Evolutionary conservation across 2,888 invertebrate species (phyloP).

Genomic region (Tiliacea citrago): DNA sequence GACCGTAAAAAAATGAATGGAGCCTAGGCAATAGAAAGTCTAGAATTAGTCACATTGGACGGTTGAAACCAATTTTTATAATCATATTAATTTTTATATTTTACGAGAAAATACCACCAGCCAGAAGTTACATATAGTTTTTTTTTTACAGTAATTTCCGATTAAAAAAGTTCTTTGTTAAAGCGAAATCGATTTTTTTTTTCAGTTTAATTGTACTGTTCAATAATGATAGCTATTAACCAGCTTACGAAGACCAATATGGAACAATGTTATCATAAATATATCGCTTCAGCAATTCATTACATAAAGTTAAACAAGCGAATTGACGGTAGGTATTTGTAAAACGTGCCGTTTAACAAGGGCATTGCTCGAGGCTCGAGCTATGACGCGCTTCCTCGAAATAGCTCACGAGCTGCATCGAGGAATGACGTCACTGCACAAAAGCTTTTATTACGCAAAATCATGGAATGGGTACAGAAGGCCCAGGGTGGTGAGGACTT

Average conservation of each 20-base stretch:
- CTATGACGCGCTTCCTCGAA: constrained; percentile 63
- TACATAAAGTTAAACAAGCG: constrained; percentile 57
- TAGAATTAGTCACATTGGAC: constrained; percentile 19
- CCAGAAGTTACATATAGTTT: not conserved
- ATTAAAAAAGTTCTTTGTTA: constrained; percentile 1
- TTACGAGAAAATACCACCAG: not conserved
- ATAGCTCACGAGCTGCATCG: constrained; percentile 64
- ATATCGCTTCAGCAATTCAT: constrained; percentile 56
- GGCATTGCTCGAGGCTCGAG: constrained; percentile 58
- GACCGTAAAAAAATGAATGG: not conserved
- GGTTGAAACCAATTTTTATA: constrained; percentile 16
- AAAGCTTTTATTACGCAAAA: constrained; percentile 50
- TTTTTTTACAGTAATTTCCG: not conserved
- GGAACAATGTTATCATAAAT: constrained; percentile 62
- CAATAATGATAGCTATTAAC: constrained; percentile 16
- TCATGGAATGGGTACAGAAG: constrained; percentile 22
- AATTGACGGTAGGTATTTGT: constrained; percentile 59
- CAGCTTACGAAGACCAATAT: constrained; percentile 36
- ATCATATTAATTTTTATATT: constrained; percentile 16
- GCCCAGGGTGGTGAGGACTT: not conserved
- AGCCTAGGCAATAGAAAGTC: constrained; percentile 29
- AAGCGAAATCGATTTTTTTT: constrained; percentile 18
- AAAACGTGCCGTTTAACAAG: constrained; percentile 56
- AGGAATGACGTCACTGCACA: constrained; percentile 58
- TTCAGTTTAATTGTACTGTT: constrained; percentile 5